Base-by-base conservation (phyloP, 2,888 invertebrate species). In the Pardosa pseudoannulata region DNA sequence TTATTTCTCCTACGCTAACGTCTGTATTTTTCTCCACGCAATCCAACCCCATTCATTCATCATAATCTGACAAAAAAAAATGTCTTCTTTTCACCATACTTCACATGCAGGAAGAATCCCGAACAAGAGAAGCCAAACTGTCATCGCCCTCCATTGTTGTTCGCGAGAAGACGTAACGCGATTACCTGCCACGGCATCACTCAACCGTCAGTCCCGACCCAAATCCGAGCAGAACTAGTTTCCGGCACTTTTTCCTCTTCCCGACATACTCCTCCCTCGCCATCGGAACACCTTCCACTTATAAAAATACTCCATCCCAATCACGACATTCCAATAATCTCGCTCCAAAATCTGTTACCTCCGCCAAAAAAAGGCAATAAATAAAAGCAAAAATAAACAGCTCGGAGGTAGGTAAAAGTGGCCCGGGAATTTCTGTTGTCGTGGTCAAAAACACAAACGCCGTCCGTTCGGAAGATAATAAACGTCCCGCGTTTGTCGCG, bases 121-220 rank as follows among this genome's bases (percentile, higher is more conserved):
- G 23, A 19, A 6, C 23, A 23, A 56, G 56, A 56, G 5, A 23
- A 56, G 56, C 56, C 56, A 19, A 56, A 56, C 56, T 56, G 56
- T 56, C 56, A 56, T 56, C 56, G 56, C 56, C 56, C 56, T 56
- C 56, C 56, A 56, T 56, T 56, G 56, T 56, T 56, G 56, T 56
- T 19, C 56, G 19, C 2, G 13, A 56, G 16, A n/a, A 56, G 16
- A 23, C 56, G 56, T 23, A 56, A 56, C 56, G 11, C 23, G 56
- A 56, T 56, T 56, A 56, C 56, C 23, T 11, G 23, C 56, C 56
- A 56, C 56, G 56, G 56, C 56, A 56, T 56, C 56, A 56, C 56
- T 56, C 56, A 56, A 56, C n/a, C 23, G 23, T 56, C 56, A 36
- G 36, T 7, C 16, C 23, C 56, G 56, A 56, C 56, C 56, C 56